Base-by-base conservation (phyloP, 2,797 vertebrate species). In the Poeciliopsis presidionis region DNA sequence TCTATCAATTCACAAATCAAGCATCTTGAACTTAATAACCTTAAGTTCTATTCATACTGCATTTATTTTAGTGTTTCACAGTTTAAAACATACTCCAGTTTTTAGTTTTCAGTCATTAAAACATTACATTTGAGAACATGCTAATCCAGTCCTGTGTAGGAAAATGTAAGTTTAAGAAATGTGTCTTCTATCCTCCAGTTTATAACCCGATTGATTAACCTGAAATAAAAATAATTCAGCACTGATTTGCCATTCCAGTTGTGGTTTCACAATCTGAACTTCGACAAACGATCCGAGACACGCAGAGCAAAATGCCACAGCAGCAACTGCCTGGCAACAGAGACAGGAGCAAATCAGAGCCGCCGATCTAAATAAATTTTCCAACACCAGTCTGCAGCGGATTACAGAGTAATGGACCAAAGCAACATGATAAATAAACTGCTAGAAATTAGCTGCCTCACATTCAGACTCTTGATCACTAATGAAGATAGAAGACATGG, bases 301-400 rank as follows among this genome's bases (percentile, higher is more conserved):
- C 46, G n/a, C 41, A 76, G 33, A 8, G 14, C n/a, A 79, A 73
- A 49, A 78, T 5, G 2, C 69, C 59, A 53, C 74, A 69, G 75
- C 73, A 80, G 79, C 51, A 79, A 61, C 74, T 86, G 81, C 88
- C 81, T 80, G 75, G 88, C 81, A 92, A 90, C 88, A 85, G 76
- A 81, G 72, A 78, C 0, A 3, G 76, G 85, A 85, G 76, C 84
- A 90, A 84, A 84, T 78, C 63, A 85, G 76, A 79, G 80, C 73
- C 39, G 30, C 71, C 55, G 45, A 39, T 78, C 78, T 39, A 57
- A 86, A 88, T 30, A 0, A 79, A 47, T 6, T 83, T 75, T 82
- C 82, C 9, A 1, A 70, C 81, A 76, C 6, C n/a, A 18, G 47
- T 4, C 51, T 61, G 47, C 28, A 57, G 75, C 51, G 75, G 77